Conservation (phyloP, 2,888 invertebrate genomes). For the Drosophila mercatorum region DNA sequence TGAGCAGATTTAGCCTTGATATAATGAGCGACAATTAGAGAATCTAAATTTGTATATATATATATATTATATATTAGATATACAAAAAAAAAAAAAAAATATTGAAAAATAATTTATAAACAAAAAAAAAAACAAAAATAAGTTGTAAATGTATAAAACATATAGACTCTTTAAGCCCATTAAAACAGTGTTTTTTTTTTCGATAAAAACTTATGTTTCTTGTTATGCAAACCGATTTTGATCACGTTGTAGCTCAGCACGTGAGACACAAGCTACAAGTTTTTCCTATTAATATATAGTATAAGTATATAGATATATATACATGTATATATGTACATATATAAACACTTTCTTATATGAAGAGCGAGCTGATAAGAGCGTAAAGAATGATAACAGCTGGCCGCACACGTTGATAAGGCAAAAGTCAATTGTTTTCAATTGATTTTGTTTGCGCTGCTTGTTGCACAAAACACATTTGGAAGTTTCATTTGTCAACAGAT, state of each 20-base stretch:
- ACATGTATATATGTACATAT: no score
- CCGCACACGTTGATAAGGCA: constrained; percentile 30
- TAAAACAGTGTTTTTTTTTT: neutral
- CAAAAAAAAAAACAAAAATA: no score
- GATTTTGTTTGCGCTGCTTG: constrained; percentile 24
- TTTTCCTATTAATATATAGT: neutral
- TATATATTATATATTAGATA: neutral
- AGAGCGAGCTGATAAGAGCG: constrained; percentile 29
- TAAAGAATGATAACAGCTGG: constrained; percentile 8
- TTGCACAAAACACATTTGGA: constrained; percentile 14
- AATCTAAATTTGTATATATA: no score
- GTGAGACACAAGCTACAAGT: constrained; percentile 22
- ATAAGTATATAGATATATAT: no score
- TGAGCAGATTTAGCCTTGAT: neutral
- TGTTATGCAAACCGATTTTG: constrained; percentile 16
- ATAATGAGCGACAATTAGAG: neutral
- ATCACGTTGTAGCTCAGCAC: constrained; percentile 28
- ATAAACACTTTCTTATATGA: neutral
- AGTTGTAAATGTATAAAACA: neutral
- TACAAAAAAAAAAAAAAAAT: no score
- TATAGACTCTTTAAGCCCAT: neutral
- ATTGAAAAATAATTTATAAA: no score
- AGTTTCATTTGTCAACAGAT: constrained; percentile 6
- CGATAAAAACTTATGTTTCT: neutral
- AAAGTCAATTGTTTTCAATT: constrained; percentile 20